phyloP scores from a whole-genome alignment of 2,888 invertebrate species.

The Coleophora flavipennella region DNA sequence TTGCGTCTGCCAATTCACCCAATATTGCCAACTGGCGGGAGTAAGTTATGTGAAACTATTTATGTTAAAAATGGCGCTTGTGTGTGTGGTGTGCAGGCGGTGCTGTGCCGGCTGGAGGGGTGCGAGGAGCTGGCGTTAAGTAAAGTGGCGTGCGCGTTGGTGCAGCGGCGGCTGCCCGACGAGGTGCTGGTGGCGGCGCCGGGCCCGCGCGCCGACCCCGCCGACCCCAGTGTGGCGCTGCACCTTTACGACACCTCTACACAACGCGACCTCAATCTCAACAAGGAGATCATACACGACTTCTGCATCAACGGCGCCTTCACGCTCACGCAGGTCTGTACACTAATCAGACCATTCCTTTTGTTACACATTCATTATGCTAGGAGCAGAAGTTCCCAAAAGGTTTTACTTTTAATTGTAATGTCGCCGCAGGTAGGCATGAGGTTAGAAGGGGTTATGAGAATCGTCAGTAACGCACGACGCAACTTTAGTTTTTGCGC shows the following conservation, averaged over 20 bases:
- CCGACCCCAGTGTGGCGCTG: slow-evolving; percentile 66
- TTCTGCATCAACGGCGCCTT: slow-evolving; percentile 55
- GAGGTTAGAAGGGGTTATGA: too few species aligned
- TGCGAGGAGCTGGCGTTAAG: slow-evolving; percentile 75
- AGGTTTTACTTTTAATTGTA: too few species aligned
- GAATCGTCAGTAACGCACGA: too few species aligned
- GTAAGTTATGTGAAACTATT: too few species aligned
- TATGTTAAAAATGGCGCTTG: too few species aligned
- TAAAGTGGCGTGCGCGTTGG: slow-evolving; percentile 36
- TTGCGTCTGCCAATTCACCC: too few species aligned
- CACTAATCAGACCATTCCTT: too few species aligned
- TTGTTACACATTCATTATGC: too few species aligned
- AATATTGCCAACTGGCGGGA: too few species aligned
- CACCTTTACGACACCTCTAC: slow-evolving; percentile 78
- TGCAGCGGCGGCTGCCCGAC: slow-evolving; percentile 56
- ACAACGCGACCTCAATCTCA: slow-evolving; percentile 76
- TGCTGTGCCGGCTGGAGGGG: slow-evolving; percentile 78
- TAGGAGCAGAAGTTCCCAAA: too few species aligned
- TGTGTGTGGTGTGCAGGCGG: slow-evolving; percentile 56
- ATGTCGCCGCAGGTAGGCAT: too few species aligned
- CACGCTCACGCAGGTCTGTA: slow-evolving; percentile 42
- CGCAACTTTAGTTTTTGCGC: too few species aligned
- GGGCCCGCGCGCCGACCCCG: slow-evolving; percentile 51
- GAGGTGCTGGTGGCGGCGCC: slow-evolving; percentile 71
- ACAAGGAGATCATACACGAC: slow-evolving; percentile 71